A percentile compares a stretch with the other conserved stretches of the same genome.
Evolutionary conservation across 2,113 vertebrate species (phyloP).

Genomic region (Callorhinus ursinus): DNA sequence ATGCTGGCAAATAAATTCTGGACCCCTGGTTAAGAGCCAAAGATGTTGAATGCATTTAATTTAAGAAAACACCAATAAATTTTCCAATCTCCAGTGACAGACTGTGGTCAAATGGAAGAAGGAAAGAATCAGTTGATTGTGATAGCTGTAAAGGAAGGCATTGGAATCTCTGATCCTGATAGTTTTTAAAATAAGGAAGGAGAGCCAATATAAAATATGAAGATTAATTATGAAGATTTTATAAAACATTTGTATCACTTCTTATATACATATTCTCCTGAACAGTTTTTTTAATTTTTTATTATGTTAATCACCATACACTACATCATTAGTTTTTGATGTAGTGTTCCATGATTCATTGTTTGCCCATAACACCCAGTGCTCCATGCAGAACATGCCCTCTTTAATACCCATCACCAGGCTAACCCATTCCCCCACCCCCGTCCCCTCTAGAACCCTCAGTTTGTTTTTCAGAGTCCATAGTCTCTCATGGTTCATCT

Average conservation of each 20-base stretch:
- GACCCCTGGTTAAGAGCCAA: neutral
- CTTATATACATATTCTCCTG: neutral
- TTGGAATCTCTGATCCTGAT: neutral
- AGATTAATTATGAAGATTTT: neutral
- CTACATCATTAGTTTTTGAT: too few species aligned
- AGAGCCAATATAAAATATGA: neutral
- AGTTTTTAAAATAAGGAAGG: neutral
- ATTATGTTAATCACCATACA: too few species aligned
- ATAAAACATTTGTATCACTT: neutral
- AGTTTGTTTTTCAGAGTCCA: too few species aligned
- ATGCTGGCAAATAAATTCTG: slow-evolving; percentile 8
- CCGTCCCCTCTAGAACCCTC: too few species aligned
- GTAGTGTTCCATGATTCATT: too few species aligned
- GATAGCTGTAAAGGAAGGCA: neutral
- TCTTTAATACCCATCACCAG: too few species aligned
- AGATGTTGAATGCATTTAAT: neutral
- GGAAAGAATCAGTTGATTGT: neutral
- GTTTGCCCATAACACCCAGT: too few species aligned
- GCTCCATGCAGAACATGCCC: too few species aligned
- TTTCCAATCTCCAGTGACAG: neutral
- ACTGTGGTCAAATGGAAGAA: neutral
- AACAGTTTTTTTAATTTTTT: neutral
- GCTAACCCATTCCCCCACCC: too few species aligned
- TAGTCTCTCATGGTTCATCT: too few species aligned
- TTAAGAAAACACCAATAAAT: neutral